Conservation (phyloP, 2,888 invertebrate species). For the Tiphia femorata region DNA sequence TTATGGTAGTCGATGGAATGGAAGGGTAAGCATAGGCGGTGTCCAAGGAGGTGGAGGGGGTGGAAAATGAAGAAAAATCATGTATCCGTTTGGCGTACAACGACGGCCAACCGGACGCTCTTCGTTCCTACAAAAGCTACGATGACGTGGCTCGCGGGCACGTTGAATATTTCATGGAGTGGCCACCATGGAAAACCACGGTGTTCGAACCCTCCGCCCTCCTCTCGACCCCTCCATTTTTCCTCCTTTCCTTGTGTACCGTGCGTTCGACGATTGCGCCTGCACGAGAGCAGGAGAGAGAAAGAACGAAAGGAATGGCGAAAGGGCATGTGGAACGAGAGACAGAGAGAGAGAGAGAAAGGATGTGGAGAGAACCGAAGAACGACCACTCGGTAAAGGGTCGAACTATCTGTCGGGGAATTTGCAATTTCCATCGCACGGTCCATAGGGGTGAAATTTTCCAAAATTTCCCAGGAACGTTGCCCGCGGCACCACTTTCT, state of each 20-base stretch:
- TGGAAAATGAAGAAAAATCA: slow-evolving; percentile 48
- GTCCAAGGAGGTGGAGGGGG: slow-evolving; percentile 33
- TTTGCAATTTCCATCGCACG: slow-evolving; percentile 35
- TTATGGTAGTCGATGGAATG: too few relatives aligned
- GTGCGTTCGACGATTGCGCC: neutral
- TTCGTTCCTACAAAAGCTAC: slow-evolving; percentile 48
- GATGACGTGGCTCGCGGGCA: slow-evolving; percentile 57
- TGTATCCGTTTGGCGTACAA: slow-evolving; percentile 52
- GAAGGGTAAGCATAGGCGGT: too few relatives aligned
- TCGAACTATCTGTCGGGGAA: slow-evolving; percentile 33
- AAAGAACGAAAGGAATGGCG: neutral
- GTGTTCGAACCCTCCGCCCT: slow-evolving; percentile 16
- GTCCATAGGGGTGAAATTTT: slow-evolving; percentile 23
- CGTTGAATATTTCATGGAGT: slow-evolving; percentile 64
- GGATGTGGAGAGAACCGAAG: slow-evolving; percentile 1
- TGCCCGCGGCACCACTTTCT: slow-evolving; percentile 3
- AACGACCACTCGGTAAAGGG: slow-evolving; percentile 15
- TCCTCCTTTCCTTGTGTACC: neutral
- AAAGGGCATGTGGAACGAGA: neutral
- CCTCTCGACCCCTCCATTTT: slow-evolving; percentile 7
- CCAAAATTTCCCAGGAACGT: slow-evolving; percentile 21
- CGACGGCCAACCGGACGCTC: slow-evolving; percentile 20
- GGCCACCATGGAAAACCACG: slow-evolving; percentile 51
- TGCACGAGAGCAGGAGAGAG: neutral
- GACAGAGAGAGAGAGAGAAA: neutral